phyloP scores from a whole-genome alignment of 2,888 invertebrate genomes.

The Sisyra terminalis region DNA sequence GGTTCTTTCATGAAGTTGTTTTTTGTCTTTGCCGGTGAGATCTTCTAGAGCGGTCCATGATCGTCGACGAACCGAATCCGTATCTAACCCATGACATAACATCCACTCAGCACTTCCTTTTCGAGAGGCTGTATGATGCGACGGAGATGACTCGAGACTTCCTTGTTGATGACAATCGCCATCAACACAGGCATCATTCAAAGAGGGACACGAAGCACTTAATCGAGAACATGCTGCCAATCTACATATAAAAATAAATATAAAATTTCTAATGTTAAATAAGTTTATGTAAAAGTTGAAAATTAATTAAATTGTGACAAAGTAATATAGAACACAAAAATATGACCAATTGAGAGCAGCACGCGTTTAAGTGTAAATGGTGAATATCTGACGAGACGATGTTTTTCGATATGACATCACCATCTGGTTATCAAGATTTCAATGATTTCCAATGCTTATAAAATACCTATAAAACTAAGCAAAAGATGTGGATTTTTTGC shows the following conservation, averaged over 20 bases:
- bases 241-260: background rate
- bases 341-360: too few species aligned
- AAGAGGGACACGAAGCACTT: conserved; percentile 58
- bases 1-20: conserved; percentile 14
- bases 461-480: too few species aligned
- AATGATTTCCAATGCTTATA: too few species aligned
- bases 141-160: conserved; percentile 26
- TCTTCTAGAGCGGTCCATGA: conserved; percentile 83
- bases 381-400: too few species aligned
- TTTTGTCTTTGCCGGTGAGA: conserved; percentile 35
- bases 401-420: too few species aligned
- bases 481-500: too few species aligned
- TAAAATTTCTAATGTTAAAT: background rate
- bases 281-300: too few species aligned
- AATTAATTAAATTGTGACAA: too few species aligned
- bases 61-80: conserved; percentile 41
- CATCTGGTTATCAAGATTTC: too few species aligned
- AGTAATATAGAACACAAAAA: too few species aligned
- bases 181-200: conserved; percentile 34
- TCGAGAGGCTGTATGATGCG: conserved; percentile 35
- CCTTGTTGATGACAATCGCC: conserved; percentile 26
- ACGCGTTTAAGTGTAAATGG: too few species aligned
- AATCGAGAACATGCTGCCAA: conserved; percentile 33
- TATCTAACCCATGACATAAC: conserved; percentile 20
- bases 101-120: conserved; percentile 41